Base-by-base conservation (phyloP, 2,888 invertebrate genomes). In the Synanthedon vespiformis region DNA sequence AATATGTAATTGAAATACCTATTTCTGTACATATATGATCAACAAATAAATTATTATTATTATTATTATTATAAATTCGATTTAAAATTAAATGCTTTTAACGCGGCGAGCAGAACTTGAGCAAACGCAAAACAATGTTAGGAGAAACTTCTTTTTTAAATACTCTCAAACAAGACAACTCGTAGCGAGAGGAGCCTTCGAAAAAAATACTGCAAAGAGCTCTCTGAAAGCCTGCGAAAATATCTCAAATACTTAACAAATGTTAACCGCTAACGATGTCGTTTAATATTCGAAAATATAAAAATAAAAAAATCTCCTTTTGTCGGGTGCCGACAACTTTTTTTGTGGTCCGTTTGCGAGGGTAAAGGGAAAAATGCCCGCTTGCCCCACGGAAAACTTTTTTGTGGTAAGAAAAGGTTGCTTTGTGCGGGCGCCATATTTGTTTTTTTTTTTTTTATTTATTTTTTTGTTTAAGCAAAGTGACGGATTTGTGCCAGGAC, bases 391-490 rank as follows among this genome's bases (percentile, higher is more conserved):
- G 71, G 70, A 73, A 80, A 85, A 82, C 70, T 83, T 85, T 83
- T 85, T 82, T 86, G 85, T 67, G 86, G 86, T 82, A 83, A 87
- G 85, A 85, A 84, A 81, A 78, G 81, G 83, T 77, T 77, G 79
- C 80, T 80, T 80, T 80, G 79, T 77, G 64, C 40, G 52, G 34
- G 61, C 53, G 62, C 64, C 64, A 67, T 64, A 64, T 71, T 70
- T 69, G 62, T 66, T 62, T 60, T 53, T 55, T 52, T 64, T 67
- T 63, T 64, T 67, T 66, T 62, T 60, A 52, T 55, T 52, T 64
- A 67, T 63, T 64, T 67, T 61, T 62, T 44, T 14, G 44, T 44
- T 44, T 44, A 14, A 13, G 44, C n/a, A 44, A 44, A 44, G 44
- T 44, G 44, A 14, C 44, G 44, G 44, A 44, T 44, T 44, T 44